Conservation (phyloP, 2,797 vertebrate species). For the Acomys russatus region DNA sequence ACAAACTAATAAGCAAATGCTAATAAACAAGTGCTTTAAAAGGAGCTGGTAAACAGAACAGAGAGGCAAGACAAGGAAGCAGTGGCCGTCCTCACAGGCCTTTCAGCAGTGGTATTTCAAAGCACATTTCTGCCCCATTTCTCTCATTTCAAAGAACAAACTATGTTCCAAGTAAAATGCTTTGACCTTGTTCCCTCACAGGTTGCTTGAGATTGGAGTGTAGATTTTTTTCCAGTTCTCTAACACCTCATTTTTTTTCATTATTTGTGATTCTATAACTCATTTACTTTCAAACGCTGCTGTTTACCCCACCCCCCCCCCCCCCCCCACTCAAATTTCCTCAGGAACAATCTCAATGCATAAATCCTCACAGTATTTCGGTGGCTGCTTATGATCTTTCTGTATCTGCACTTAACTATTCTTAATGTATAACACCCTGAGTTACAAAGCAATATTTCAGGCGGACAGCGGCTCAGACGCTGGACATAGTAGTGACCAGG, state of each 20-base stretch:
- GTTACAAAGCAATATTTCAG: neutral
- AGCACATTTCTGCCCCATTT: neutral
- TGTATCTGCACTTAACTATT: neutral
- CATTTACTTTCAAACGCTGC: conserved; percentile 47
- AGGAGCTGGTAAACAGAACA: neutral
- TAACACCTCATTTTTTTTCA: neutral
- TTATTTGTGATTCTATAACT: conserved; percentile 28
- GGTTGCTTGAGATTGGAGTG: neutral
- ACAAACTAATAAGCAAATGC: neutral
- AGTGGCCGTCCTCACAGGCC: neutral
- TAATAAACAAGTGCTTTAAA: conserved; percentile 34
- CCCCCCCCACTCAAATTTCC: neutral
- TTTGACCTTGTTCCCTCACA: conserved; percentile 21
- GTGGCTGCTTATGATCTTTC: neutral
- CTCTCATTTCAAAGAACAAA: conserved; percentile 12
- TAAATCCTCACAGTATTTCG: conserved; percentile 5
- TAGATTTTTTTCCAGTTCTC: neutral
- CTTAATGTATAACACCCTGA: neutral
- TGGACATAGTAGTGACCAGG: neutral
- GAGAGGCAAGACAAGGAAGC: neutral
- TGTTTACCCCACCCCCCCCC: neutral
- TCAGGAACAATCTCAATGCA: conserved; percentile 8
- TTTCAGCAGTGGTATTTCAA: neutral
- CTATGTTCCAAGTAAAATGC: neutral
- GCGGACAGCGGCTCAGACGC: neutral